Conservation (phyloP, 2,113 vertebrate species). For the Rallus limicola region DNA sequence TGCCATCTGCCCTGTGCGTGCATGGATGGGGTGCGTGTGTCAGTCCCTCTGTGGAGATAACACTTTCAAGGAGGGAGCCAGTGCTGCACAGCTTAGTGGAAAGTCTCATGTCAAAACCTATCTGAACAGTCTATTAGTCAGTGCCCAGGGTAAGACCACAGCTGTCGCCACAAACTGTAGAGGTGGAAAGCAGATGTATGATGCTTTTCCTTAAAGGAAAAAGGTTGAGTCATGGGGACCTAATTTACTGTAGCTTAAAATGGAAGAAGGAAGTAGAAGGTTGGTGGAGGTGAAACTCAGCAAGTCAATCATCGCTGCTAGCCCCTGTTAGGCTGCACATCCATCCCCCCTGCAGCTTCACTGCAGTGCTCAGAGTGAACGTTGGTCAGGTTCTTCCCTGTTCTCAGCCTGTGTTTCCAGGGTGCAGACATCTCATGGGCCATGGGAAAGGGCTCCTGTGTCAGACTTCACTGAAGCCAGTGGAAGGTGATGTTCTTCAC, state of each 20-base stretch:
- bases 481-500: background rate
- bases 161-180: background rate
- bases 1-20: background rate
- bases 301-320: background rate
- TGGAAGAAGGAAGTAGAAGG: background rate
- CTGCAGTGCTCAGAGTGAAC: background rate
- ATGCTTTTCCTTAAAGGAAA: background rate
- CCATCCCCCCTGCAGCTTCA: background rate
- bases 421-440: fast-evolving
- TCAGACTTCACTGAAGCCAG: background rate
- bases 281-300: background rate
- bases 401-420: background rate
- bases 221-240: background rate
- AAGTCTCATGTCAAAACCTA: background rate
- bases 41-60: background rate
- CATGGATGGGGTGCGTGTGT: background rate
- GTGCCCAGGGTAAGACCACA: background rate
- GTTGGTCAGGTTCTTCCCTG: fast-evolving
- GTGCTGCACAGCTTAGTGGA: background rate
- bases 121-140: background rate
- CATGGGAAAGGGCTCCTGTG: background rate
- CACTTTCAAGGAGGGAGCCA: background rate
- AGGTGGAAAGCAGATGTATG: background rate
- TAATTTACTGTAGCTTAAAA: background rate
- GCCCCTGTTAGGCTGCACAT: background rate